These are phyloP conservation scores for Nesoenas mayeri DNA, from an alignment of 2,113 vertebrate species.

Conservation along the genomic window DNA sequence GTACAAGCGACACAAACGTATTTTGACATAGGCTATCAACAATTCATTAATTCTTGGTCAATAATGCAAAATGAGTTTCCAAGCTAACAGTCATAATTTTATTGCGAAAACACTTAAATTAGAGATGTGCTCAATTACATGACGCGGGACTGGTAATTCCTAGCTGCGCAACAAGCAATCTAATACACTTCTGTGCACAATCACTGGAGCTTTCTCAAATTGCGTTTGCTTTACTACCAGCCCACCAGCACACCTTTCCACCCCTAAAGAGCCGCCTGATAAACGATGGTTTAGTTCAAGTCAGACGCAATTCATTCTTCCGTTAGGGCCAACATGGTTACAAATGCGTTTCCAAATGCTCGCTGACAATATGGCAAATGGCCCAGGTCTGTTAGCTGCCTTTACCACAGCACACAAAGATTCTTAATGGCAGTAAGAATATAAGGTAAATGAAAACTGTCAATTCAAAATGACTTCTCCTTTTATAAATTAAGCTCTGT, in stretches of 20 bases:
- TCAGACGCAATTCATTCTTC: background rate
- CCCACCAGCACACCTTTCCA: background rate
- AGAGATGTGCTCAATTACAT: background rate
- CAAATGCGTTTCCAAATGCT: conserved; percentile 24
- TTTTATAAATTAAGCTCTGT: conserved; percentile 20
- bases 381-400: background rate
- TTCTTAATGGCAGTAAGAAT: background rate
- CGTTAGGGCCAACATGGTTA: background rate
- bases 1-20: background rate
- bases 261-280: background rate
- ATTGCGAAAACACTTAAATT: background rate
- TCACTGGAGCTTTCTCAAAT: background rate
- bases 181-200: background rate
- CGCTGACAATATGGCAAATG: conserved; percentile 28
- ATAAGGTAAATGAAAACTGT: conserved; percentile 34
- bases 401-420: background rate
- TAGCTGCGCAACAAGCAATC: background rate
- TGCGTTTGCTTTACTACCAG: background rate
- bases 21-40: background rate
- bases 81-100: background rate
- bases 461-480: conserved; percentile 31
- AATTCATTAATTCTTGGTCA: background rate
- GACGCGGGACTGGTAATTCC: background rate
- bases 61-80: background rate
- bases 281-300: background rate